phyloP scores from a whole-genome alignment of 1,140 invertebrate genomes.

The Lepidostoma basale region DNA sequence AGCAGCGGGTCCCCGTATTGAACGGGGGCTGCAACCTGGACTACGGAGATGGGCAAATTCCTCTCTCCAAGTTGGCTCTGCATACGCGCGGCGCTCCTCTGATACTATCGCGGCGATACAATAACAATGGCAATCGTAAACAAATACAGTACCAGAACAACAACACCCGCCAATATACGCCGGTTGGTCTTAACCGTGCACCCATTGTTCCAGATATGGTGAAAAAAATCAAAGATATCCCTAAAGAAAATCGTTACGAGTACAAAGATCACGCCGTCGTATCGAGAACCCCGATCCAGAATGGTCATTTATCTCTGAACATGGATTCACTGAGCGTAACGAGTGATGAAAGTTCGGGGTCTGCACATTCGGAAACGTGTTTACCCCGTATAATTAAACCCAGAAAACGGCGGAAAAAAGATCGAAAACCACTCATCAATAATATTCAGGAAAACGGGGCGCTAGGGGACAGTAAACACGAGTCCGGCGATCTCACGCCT shows the following conservation, averaged over 20 bases:
- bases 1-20: constrained; percentile 46
- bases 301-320: constrained; percentile 50
- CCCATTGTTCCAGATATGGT: constrained; percentile 52
- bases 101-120: constrained; percentile 66
- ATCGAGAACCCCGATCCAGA: constrained; percentile 30
- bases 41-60: constrained; percentile 56
- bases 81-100: constrained; percentile 79
- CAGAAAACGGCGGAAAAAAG: constrained; percentile 86
- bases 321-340: constrained; percentile 73
- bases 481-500: background rate
- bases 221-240: constrained; percentile 38
- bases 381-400: constrained; percentile 88
- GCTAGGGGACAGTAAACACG: constrained; percentile 5
- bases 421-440: constrained; percentile 70
- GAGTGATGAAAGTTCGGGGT: constrained; percentile 77
- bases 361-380: constrained; percentile 75
- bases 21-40: constrained; percentile 51
- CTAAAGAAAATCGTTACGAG: constrained; percentile 40
- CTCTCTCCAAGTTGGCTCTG: constrained; percentile 68
- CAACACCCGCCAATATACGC: constrained; percentile 47
- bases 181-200: constrained; percentile 50
- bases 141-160: constrained; percentile 48
- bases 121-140: constrained; percentile 47
- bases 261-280: constrained; percentile 38
- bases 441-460: constrained; percentile 24